Base-by-base conservation (phyloP, 2,888 invertebrate species). In the Tholera decimalis region DNA sequence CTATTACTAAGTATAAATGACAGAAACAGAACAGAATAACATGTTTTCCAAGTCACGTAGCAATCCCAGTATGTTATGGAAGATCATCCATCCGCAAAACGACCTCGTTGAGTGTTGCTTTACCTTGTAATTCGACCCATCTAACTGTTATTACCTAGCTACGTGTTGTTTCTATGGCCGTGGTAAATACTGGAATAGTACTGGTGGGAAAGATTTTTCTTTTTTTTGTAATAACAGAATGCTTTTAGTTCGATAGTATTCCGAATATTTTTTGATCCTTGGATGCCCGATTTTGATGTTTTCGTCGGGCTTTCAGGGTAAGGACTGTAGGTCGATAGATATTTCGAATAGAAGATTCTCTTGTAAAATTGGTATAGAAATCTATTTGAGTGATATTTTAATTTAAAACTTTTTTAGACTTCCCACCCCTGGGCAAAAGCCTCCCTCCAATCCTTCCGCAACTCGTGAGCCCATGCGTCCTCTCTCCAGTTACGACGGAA, bases 221-320 rank as follows among this genome's bases (percentile, higher is more conserved):
- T 59, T 53, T 59, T 53, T 53, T 59, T 56, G 22, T 53, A 43
- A 56, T 64, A 56, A 28, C 51, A 9, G 26, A 76, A 75, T 58
- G 70, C 51, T 63, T 72, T 72, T 61, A 69, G 76, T 61, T 69
- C 24, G 39, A 49, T 56, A 51, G 2, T 37, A 20, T 51, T 35
- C 15, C 11, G 30, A 20, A 13, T 3, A 30, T 51, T 57, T 56
- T 51, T 53, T 20, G 24, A 30, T 41, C 9, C 28, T 54, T 44
- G 9, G 30, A 43, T 20, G n/a, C 6, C 5, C 18, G 28, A 4
- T 65, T 46, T 51, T 66, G 51, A 37, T 57, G 9, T 47, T 51
- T 56, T 35, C 18, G n/a, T 11, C 6, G 13, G 51, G 9, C 2
- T 22, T 26, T 15, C 3, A 2, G 37, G 13, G 5, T 37, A 33